Evolutionary conservation across 2,797 vertebrate species (phyloP).

Genomic region (Characodon lateralis): DNA sequence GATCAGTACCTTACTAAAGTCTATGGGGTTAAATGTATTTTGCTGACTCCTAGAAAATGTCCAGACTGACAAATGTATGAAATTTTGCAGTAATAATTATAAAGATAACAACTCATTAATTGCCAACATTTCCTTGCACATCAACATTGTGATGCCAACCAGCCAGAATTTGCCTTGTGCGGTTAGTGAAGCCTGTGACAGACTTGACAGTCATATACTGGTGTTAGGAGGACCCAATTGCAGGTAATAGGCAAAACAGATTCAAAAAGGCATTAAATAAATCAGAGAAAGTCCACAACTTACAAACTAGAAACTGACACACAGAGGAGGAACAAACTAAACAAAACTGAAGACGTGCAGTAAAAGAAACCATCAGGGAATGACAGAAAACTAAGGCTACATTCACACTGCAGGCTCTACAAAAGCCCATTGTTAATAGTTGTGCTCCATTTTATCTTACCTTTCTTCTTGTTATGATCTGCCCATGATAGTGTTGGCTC

Average conservation of each 20-base stretch:
- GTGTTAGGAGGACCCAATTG: no score
- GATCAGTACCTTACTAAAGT: background rate
- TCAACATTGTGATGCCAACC: background rate
- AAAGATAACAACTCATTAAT: background rate
- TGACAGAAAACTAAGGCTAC: no score
- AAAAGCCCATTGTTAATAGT: no score
- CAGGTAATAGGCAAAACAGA: background rate
- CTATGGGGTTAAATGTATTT: background rate
- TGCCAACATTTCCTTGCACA: background rate
- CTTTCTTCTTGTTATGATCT: no score
- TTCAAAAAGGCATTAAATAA: background rate
- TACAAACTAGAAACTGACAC: background rate
- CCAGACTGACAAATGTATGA: background rate
- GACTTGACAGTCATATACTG: background rate
- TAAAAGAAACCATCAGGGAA: background rate
- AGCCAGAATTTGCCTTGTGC: background rate
- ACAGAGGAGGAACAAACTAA: background rate
- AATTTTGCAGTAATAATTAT: background rate
- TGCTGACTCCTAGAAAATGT: background rate
- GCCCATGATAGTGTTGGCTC: no score
- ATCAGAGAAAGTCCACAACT: background rate
- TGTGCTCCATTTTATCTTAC: no score
- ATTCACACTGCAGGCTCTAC: no score
- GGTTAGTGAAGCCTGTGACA: background rate
- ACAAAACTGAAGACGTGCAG: background rate